Conservation (phyloP, 2,113 vertebrate species). For the Australoheros scitulus region DNA sequence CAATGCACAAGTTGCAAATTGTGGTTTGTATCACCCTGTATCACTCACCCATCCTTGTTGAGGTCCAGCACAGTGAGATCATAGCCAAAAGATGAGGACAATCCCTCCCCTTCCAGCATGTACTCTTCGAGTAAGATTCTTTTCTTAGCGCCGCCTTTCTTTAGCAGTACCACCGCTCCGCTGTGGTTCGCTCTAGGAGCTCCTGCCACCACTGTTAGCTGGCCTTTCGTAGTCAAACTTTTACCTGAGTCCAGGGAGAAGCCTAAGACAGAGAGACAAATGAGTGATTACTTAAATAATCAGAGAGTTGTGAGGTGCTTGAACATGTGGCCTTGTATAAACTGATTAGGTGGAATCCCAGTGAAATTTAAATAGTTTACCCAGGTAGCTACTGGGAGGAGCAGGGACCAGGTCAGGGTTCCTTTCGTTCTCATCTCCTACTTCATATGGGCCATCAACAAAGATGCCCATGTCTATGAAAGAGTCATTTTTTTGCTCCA, state of each 20-base stretch:
- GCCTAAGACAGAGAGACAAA: constrained; percentile 74
- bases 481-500: constrained; percentile 90
- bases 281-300: neutral
- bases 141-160: constrained; percentile 59
- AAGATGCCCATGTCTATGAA: constrained; percentile 83
- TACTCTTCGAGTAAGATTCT: constrained; percentile 78
- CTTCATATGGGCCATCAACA: constrained; percentile 93
- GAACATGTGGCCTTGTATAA: neutral
- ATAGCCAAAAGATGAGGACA: constrained; percentile 97
- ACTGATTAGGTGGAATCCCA: neutral
- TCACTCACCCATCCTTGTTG: constrained; percentile 88
- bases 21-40: neutral
- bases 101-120: constrained; percentile 89
- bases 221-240: constrained; percentile 81
- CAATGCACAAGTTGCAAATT: neutral
- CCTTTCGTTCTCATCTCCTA: constrained; percentile 83
- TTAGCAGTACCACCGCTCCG: constrained; percentile 90
- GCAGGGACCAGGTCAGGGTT: constrained; percentile 85
- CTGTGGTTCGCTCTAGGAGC: constrained; percentile 94
- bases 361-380: constrained; percentile 75
- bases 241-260: constrained; percentile 94
- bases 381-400: constrained; percentile 94
- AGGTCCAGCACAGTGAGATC: constrained; percentile 93
- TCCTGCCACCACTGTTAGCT: constrained; percentile 94
- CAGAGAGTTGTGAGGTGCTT: neutral